Conservation (phyloP, 2,797 vertebrate genomes). For the Cyprinodon diabolis region DNA sequence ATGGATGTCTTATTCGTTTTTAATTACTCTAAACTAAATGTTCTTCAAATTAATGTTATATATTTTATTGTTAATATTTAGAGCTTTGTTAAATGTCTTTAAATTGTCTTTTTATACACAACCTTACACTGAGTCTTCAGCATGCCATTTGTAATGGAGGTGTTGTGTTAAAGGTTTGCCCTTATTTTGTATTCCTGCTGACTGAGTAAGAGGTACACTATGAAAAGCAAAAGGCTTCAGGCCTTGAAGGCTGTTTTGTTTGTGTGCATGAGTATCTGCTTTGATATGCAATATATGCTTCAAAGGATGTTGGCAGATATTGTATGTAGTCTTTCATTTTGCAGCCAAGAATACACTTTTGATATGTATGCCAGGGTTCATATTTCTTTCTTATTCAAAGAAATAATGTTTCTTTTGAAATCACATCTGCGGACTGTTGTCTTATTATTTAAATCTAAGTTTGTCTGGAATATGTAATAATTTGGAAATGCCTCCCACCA, state of each 20-base stretch:
- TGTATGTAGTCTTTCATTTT: constrained; percentile 60
- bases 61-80: neutral
- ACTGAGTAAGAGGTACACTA: constrained; percentile 39
- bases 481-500: constrained; percentile 28
- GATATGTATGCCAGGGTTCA: constrained; percentile 49
- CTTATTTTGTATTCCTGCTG: constrained; percentile 62
- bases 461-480: constrained; percentile 2
- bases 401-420: constrained; percentile 33
- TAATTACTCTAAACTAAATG: neutral
- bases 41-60: neutral
- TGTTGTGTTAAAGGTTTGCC: constrained; percentile 24
- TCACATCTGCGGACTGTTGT: constrained; percentile 32
- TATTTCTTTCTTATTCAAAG: constrained; percentile 28
- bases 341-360: constrained; percentile 55
- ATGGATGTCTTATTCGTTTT: constrained; percentile 25
- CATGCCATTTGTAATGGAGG: constrained; percentile 7
- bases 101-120: neutral
- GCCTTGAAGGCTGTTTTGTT: constrained; percentile 41
- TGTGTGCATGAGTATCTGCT: constrained; percentile 21
- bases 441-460: neutral
- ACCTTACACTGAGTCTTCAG: neutral
- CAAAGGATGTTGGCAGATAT: constrained; percentile 61
- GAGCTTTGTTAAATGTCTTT: neutral
- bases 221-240: constrained; percentile 43
- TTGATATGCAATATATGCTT: constrained; percentile 48